A percentile compares a stretch with the other conserved stretches of the same genome.
Conservation (phyloP, 2,888 invertebrate species). For the Drosophila neotestacea region DNA sequence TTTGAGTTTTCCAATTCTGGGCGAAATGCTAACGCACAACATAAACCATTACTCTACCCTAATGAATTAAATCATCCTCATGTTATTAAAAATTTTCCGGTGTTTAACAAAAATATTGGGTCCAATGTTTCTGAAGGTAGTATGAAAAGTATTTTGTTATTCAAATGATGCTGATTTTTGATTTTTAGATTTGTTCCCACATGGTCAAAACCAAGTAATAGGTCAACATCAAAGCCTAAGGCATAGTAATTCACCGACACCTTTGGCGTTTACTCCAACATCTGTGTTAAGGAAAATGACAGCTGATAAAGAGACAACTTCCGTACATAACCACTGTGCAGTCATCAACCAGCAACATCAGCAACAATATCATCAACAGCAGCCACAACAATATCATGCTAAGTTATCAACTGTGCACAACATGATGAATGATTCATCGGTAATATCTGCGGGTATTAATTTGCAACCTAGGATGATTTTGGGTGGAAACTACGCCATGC, state of each 20-base stretch:
- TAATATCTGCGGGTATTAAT: slow-evolving; percentile 54
- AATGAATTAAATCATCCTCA: slow-evolving; percentile 35
- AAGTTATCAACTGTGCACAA: slow-evolving; percentile 38
- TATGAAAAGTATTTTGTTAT: background rate
- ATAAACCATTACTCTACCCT: slow-evolving; percentile 17
- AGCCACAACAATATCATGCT: slow-evolving; percentile 38
- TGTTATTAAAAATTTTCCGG: slow-evolving; percentile 30
- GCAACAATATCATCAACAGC: slow-evolving; percentile 33
- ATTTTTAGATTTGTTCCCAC: slow-evolving; percentile 46
- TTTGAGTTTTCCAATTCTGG: slow-evolving; percentile 59
- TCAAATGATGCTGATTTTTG: no score
- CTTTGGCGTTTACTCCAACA: slow-evolving; percentile 96
- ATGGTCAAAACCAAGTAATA: slow-evolving; percentile 26
- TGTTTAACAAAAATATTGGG: slow-evolving; percentile 30
- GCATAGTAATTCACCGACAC: slow-evolving; percentile 87
- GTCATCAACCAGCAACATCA: slow-evolving; percentile 22
- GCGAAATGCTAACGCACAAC: slow-evolving; percentile 34
- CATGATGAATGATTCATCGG: slow-evolving; percentile 54
- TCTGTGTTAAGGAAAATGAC: slow-evolving; percentile 98
- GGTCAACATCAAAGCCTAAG: slow-evolving; percentile 62
- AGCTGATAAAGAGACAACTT: slow-evolving; percentile 91
- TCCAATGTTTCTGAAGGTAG: slow-evolving; percentile 54
- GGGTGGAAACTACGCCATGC: slow-evolving; percentile 73
- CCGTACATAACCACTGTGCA: slow-evolving; percentile 9
- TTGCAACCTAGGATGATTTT: slow-evolving; percentile 83